Evolutionary conservation across 2,797 vertebrate species (phyloP).

Genomic region (Tadarida brasiliensis): DNA sequence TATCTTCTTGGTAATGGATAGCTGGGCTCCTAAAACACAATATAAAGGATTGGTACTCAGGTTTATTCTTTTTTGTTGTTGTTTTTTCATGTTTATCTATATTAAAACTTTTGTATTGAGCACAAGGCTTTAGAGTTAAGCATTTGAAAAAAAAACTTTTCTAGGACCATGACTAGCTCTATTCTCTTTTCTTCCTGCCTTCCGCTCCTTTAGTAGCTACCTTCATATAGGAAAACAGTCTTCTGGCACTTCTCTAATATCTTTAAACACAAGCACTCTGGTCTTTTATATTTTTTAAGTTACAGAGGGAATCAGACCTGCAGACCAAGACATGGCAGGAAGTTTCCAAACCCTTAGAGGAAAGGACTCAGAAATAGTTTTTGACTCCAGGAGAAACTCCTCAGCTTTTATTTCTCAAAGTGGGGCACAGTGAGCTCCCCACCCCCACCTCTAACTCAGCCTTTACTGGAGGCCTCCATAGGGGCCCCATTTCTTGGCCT

Average conservation of each 20-base stretch:
- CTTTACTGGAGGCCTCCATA: neutral
- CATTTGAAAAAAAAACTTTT: neutral
- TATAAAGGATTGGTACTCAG: constrained; percentile 68
- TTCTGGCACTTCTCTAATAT: neutral
- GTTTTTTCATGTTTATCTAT: neutral
- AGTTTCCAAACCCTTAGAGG: neutral
- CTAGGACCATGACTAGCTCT: neutral
- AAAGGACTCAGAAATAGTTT: neutral
- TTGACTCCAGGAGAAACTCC: neutral
- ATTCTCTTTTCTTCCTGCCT: neutral
- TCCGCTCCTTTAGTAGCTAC: neutral
- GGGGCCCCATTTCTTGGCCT: neutral
- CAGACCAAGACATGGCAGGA: neutral
- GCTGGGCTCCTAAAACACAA: constrained; percentile 87
- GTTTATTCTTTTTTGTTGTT: neutral
- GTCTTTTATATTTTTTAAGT: neutral
- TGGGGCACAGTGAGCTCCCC: neutral
- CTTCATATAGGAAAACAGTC: neutral
- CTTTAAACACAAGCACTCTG: constrained; percentile 36
- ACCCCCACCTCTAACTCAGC: neutral
- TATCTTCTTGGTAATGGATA: constrained; percentile 88
- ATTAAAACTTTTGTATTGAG: neutral
- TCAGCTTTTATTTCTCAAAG: neutral
- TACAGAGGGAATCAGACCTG: neutral
- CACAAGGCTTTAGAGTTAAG: neutral